These are phyloP conservation scores for Microplitis manilae DNA, from an alignment of 2,888 invertebrate species.

Conservation along the genomic window DNA sequence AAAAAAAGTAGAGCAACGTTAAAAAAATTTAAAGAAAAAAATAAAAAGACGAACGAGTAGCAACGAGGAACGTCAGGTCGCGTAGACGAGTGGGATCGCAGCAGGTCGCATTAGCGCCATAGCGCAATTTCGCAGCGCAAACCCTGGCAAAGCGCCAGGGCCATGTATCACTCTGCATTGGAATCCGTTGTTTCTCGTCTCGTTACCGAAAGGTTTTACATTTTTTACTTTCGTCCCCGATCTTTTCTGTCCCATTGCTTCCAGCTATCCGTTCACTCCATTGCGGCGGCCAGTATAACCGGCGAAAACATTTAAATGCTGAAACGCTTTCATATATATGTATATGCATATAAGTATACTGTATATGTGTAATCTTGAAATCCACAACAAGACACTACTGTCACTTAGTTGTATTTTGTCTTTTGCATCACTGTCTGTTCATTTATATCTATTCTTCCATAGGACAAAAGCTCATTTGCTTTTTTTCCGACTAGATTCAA, in stretches of 20 bases:
- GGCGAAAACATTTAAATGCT: neutral
- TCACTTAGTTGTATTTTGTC: neutral
- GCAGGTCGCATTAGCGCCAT: slow-evolving; percentile 61
- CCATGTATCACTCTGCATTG: slow-evolving; percentile 66
- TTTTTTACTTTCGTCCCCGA: slow-evolving; percentile 56
- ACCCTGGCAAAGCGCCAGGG: slow-evolving; percentile 63
- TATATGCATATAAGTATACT: neutral
- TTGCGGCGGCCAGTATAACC: neutral
- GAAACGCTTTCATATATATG: neutral
- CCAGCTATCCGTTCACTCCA: slow-evolving; percentile 22
- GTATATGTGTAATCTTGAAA: neutral
- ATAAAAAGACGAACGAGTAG: slow-evolving; percentile 46
- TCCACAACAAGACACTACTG: neutral
- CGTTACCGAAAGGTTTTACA: slow-evolving; percentile 61
- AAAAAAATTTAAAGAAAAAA: slow-evolving; percentile 35
- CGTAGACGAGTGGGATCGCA: slow-evolving; percentile 59
- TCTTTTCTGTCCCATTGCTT: slow-evolving; percentile 42
- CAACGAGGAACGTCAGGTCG: slow-evolving; percentile 53
- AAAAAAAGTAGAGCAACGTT: slow-evolving; percentile 34
- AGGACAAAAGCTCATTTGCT: neutral
- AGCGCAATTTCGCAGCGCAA: slow-evolving; percentile 64
- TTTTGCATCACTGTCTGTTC: slow-evolving; percentile 42
- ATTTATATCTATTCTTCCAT: slow-evolving; percentile 2
- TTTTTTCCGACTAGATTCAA: neutral
- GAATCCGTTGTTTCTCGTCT: slow-evolving; percentile 67